A percentile compares a stretch with the other conserved stretches of the same genome.
Evolutionary conservation across 2,113 vertebrate species (phyloP).

Genomic region (Syngnathus typhle): DNA sequence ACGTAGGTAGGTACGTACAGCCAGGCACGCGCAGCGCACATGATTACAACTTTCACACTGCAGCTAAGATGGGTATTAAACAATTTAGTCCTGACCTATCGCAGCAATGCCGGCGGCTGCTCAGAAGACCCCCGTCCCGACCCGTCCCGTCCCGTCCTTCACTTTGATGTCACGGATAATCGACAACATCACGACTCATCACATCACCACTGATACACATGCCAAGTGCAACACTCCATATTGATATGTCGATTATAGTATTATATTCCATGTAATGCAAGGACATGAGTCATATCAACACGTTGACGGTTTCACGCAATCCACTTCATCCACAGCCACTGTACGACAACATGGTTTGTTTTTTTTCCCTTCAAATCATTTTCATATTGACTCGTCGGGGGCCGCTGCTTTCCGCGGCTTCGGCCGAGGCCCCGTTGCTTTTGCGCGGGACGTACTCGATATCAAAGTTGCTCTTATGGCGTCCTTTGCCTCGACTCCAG

Average conservation of each 20-base stretch:
- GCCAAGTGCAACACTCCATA: conserved; percentile 61
- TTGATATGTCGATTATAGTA: conserved; percentile 70
- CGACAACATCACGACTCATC: conserved; percentile 59
- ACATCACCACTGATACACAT: conserved; percentile 62
- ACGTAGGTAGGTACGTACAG: conserved; percentile 3
- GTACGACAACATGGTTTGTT: conserved; percentile 57
- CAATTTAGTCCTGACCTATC: conserved; percentile 51
- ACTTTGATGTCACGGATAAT: conserved; percentile 53
- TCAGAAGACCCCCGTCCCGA: conserved; percentile 23
- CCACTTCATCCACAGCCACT: conserved; percentile 64
- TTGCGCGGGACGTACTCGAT: conserved; percentile 95
- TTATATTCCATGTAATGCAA: conserved; percentile 64
- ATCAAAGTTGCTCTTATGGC: conserved; percentile 94
- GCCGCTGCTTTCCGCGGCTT: conserved; percentile 77
- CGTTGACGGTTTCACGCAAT: conserved; percentile 65
- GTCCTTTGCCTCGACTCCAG: conserved; percentile 96
- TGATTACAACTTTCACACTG: conserved; percentile 48
- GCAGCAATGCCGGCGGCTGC: conserved; percentile 41
- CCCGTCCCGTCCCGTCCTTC: conserved; percentile 45
- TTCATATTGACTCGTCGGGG: conserved; percentile 98
- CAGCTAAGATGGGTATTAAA: conserved; percentile 57
- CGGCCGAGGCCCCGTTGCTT: conserved; percentile 80
- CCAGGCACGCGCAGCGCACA: conserved; percentile 31
- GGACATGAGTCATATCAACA: conserved; percentile 69
- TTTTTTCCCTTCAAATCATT: conserved; percentile 81